Evolutionary conservation across 2,113 vertebrate genomes (phyloP).

Genomic region (Rhea americana): DNA sequence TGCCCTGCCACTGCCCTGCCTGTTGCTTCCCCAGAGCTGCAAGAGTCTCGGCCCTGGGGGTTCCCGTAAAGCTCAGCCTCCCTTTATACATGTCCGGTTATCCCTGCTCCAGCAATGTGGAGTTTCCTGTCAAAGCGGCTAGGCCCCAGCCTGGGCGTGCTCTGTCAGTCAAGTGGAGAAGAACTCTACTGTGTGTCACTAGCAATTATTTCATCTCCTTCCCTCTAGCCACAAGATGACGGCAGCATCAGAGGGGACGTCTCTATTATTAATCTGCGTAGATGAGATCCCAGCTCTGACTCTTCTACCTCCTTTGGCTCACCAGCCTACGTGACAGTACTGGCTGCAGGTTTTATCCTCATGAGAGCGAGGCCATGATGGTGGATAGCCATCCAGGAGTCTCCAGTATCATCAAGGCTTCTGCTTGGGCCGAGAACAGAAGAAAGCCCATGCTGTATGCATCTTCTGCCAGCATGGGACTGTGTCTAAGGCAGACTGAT

Average conservation of each 20-base stretch:
- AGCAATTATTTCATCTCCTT: conserved; percentile 7
- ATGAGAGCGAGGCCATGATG: not conserved
- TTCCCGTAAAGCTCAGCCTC: not conserved
- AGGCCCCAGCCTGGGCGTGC: accelerated
- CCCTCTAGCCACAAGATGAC: not conserved
- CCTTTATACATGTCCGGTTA: accelerated
- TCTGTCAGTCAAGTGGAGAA: accelerated
- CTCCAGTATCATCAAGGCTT: not conserved
- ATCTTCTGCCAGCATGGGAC: no score
- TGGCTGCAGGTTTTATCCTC: not conserved
- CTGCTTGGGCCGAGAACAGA: not conserved
- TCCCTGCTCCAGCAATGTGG: accelerated
- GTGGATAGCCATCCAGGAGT: not conserved
- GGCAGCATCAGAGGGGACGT: not conserved
- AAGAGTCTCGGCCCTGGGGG: not conserved
- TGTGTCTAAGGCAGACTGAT: no score
- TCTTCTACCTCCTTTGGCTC: not conserved
- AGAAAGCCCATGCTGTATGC: not conserved
- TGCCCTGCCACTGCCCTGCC: not conserved
- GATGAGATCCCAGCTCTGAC: not conserved
- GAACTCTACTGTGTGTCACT: not conserved
- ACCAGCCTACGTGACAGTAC: not conserved
- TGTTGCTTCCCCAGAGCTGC: not conserved
- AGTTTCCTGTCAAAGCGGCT: not conserved
- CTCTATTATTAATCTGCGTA: not conserved